Evolutionary conservation across 2,797 vertebrate genomes (phyloP).

Genomic region (Cuculus canorus): DNA sequence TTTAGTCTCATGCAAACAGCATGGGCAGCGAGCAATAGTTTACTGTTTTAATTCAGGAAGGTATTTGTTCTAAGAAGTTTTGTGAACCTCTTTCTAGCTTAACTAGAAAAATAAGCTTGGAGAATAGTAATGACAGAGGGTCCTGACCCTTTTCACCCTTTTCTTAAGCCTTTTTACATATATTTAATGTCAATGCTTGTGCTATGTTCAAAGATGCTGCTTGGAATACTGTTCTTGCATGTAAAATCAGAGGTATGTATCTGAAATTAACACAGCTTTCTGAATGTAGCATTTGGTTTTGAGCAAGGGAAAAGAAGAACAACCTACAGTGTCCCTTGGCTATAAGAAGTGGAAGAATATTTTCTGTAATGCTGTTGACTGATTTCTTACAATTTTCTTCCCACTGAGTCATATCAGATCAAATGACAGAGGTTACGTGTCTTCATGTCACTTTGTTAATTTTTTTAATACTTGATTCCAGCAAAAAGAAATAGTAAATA

Average conservation of each 20-base stretch:
- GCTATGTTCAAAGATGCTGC: not conserved
- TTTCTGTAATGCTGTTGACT: not conserved
- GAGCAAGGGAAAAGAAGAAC: not conserved
- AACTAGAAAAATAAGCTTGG: not conserved
- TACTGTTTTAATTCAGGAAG: not conserved
- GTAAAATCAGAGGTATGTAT: not conserved
- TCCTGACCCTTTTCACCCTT: not conserved
- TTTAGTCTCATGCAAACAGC: not conserved
- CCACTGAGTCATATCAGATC: not conserved
- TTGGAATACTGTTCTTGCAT: not conserved
- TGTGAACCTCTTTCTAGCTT: not conserved
- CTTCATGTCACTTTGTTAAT: not conserved
- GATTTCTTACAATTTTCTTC: slow-evolving; percentile 4
- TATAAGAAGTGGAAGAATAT: slow-evolving; percentile 1
- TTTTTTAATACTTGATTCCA: not conserved
- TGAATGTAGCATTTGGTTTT: not conserved
- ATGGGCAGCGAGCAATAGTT: not conserved
- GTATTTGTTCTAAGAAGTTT: not conserved
- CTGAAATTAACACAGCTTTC: not conserved
- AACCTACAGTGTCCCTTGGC: not conserved
- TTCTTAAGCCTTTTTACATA: not conserved
- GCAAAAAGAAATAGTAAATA: not conserved
- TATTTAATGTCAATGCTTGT: not conserved
- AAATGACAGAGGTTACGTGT: not conserved
- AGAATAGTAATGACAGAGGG: not conserved